Evolutionary conservation across 1,140 invertebrate genomes (phyloP), one percentile per base, ranked within the genome.

Genomic region (Megalopta genalis): DNA sequence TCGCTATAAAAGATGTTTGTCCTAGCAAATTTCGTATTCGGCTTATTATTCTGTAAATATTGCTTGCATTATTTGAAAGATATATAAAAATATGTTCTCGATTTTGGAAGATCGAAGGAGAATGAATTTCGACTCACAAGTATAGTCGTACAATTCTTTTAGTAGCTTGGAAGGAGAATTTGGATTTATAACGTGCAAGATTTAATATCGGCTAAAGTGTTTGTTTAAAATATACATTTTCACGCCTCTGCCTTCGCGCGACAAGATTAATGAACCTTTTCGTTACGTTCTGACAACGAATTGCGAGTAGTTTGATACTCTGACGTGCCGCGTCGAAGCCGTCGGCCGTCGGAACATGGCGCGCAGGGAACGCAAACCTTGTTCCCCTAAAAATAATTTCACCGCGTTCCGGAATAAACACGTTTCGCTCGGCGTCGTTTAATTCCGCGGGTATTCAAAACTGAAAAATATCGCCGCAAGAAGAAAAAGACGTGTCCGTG

Each of bases 331-430:
- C 8, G 52, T 54, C 32, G 46, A 39, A 42, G 39, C 37, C 77
- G 78, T 74, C 72, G 71, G 78, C 78, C 78, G 78, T 80, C 78
- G 78, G 78, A 75, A 42, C 64, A 80, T 68, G 54, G 27, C 64
- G 68, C 62, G 14, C 8, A 5, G 3, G 5, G 18, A 18, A 16
- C 18, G 0, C 1, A 0, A 9, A 5, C 1, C 0, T 59, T 18
- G 27, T 16, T 0, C 39, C 21, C 10, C 42, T 10, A 2, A 2
- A 62, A 70, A 62, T 32, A 14, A 63, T 46, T 57, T n/a, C 18
- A 25, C 21, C 46, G n/a, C 39, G 12, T 12, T 57, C 25, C 4
- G 63, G 8, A 23, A 39, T 9, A 6, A 52, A 4, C 9, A 37
- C 2, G 5, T n/a, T 66, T 42, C 37, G 67, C n/a, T 75, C 37